phyloP scores from a whole-genome alignment of 2,113 vertebrate species.

The Paracanthobrama guichenoti region DNA sequence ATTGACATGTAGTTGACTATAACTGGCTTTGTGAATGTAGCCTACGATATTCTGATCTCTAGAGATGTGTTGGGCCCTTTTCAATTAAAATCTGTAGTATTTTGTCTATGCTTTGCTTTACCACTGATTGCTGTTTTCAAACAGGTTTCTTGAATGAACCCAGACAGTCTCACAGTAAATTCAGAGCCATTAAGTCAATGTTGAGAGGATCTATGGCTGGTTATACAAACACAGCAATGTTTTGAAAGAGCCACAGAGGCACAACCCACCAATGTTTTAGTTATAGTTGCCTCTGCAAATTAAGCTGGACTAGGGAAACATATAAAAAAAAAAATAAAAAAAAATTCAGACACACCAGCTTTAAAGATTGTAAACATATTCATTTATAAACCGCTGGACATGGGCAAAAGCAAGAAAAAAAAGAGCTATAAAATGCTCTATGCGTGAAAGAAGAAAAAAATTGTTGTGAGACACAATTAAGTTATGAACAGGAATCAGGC shows the following conservation, averaged over 20 bases:
- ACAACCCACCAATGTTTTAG: not conserved
- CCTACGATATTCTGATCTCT: not conserved
- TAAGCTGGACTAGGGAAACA: not conserved
- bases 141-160: not conserved
- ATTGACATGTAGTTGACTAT: not conserved
- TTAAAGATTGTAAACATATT: constrained; percentile 14
- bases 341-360: not conserved
- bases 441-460: constrained; percentile 1
- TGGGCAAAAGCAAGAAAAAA: not conserved
- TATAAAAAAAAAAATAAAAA: not conserved
- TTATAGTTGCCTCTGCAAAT: not conserved
- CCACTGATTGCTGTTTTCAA: not conserved
- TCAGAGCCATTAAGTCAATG: not conserved
- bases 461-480: constrained; percentile 67
- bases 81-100: not conserved
- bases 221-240: not conserved
- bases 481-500: constrained; percentile 54
- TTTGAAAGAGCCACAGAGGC: not conserved
- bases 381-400: not conserved
- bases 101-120: not conserved
- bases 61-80: not conserved
- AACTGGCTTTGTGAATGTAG: not conserved
- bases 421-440: not conserved
- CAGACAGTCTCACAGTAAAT: not conserved
- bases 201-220: not conserved